Percentiles rank a stretch among this genome's conserved stretches.
Conservation (phyloP, 2,888 invertebrate genomes). For the Harpalus rubripes region DNA sequence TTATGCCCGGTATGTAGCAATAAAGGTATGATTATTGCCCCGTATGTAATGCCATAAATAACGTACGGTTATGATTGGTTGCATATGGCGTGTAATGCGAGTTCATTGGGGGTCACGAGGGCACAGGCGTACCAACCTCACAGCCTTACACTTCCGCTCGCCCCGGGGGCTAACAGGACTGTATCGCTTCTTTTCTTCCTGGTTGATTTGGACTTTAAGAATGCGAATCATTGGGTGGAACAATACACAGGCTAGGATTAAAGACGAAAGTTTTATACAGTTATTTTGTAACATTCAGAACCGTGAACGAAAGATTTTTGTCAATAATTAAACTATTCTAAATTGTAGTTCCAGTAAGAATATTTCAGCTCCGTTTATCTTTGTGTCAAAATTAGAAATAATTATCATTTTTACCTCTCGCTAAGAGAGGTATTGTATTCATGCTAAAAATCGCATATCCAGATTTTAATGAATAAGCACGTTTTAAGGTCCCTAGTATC, state of each 20-base stretch:
- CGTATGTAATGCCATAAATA: background rate
- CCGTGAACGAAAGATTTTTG: too few species aligned
- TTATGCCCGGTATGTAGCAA: background rate
- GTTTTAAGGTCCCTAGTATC: too few species aligned
- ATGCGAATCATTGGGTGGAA: background rate
- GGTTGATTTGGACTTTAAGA: background rate
- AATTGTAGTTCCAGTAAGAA: too few species aligned
- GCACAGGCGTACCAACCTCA: slow-evolving; percentile 9
- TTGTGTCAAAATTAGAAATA: too few species aligned
- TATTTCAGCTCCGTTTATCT: too few species aligned
- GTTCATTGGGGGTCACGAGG: slow-evolving; percentile 19
- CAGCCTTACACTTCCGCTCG: slow-evolving; percentile 17
- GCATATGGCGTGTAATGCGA: slow-evolving; percentile 3
- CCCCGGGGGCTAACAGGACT: slow-evolving; percentile 19
- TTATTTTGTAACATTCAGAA: too few species aligned
- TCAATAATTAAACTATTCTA: too few species aligned
- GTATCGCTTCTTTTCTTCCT: background rate
- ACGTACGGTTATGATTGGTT: slow-evolving; percentile 1
- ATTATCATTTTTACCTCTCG: too few species aligned
- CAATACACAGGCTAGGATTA: slow-evolving; percentile 11
- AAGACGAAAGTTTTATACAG: background rate
- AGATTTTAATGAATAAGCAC: too few species aligned
- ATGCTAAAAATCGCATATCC: too few species aligned
- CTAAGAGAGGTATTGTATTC: too few species aligned
- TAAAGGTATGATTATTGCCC: slow-evolving; percentile 4